Base-by-base conservation (phyloP, 2,888 invertebrate species). In the Strigamia transsilvanica region DNA sequence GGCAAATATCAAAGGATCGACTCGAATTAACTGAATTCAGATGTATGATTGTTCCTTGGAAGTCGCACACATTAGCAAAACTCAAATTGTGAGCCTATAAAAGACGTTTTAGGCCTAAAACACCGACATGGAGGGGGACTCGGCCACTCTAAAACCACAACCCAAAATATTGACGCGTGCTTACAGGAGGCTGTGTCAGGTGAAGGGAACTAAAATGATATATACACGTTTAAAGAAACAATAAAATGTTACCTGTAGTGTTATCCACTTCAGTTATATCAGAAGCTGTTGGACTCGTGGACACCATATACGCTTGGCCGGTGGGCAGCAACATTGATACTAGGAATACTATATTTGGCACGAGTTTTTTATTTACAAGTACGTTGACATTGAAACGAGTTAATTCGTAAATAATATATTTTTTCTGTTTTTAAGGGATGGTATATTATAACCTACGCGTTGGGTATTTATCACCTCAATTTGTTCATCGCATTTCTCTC, bases 401-500 rank as follows among this genome's bases (percentile, higher is more conserved):
- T 84, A 80, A 83, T 27, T 83, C 82, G 83, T 83, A 34, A 32
- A 23, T 23, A 38, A 27, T 27, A 82, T 32, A 6, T 79, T 21
- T 46, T 9, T 56, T 18, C 51, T 81, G 83, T 85, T 84, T 91
- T 92, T 84, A 90, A 99, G 95, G 99, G 99, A 85, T 99, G 99
- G 98, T 99, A 99, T 89, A 99, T 99, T 86, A 93, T 99, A 83
- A 98, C 98, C 85, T 99, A 99, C 90, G 99, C 98, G 41, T 91
- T 99, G 89, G 99, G 99, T 86, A 99, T 99, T 88, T 99, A 99
- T 90, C 96, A 99, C 89, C 92, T 99, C 88, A 99, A 99, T 91
- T 91, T 99, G 89, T 98, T 99, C 90, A 98, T 99, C 91, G 98
- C 98, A 90, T 99, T 99, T 92, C 92, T 99, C 85, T 98, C 99